Conservation (phyloP, 2,888 invertebrate genomes). For the Augochlorella aurata region DNA sequence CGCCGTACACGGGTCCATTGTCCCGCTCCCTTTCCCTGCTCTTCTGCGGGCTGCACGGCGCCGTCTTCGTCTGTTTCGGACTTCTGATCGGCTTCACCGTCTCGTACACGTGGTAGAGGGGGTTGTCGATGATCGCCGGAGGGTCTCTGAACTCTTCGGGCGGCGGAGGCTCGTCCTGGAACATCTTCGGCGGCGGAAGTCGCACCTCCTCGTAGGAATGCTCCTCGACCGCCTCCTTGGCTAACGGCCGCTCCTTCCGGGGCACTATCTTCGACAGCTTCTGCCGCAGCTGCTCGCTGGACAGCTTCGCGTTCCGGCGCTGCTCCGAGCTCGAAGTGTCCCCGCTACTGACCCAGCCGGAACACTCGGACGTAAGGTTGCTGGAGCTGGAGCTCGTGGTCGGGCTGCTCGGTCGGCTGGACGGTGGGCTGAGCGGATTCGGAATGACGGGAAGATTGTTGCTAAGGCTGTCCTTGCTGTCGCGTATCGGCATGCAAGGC, state of each 20-base stretch:
- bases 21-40: constrained; percentile 64
- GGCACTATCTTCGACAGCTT: constrained; percentile 85
- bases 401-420: constrained; percentile 76
- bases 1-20: constrained; percentile 50
- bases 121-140: constrained; percentile 86
- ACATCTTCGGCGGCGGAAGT: constrained; percentile 92
- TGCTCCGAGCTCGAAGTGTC: constrained; percentile 80
- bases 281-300: constrained; percentile 87
- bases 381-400: constrained; percentile 85
- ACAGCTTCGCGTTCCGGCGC: constrained; percentile 71
- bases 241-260: constrained; percentile 62
- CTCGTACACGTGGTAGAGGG: constrained; percentile 91
- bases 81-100: constrained; percentile 82
- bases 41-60: constrained; percentile 79
- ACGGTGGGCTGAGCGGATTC: constrained; percentile 75
- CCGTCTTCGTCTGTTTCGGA: constrained; percentile 79
- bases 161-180: constrained; percentile 90
- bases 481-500: constrained; percentile 80
- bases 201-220: constrained; percentile 88
- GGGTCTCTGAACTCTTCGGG: constrained; percentile 88
- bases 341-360: constrained; percentile 93
- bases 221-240: constrained; percentile 78
- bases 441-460: constrained; percentile 74
- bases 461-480: constrained; percentile 76
- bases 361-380: constrained; percentile 89